These are phyloP conservation scores for cattle (Bos taurus) DNA, from an alignment of 2,113 vertebrate genomes.

Conservation along the genomic window DNA sequence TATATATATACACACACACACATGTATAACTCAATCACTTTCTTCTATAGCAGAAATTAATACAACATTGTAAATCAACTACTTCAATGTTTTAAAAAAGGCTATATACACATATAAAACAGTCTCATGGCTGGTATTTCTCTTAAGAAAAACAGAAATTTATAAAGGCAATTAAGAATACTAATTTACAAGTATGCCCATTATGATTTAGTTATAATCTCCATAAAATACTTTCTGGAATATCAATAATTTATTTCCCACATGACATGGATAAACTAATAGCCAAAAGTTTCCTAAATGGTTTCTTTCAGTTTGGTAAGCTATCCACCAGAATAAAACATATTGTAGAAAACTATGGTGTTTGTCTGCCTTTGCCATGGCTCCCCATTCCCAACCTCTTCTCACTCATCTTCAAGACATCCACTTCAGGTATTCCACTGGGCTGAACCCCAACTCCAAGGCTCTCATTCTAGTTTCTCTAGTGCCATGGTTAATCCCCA, in stretches of 20 bases:
- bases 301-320: neutral
- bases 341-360: neutral
- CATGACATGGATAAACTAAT: neutral
- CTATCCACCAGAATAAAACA: neutral
- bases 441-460: neutral
- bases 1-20: neutral
- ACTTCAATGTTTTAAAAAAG: neutral
- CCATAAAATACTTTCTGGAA: neutral
- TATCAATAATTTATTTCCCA: neutral
- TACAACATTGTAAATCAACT: neutral
- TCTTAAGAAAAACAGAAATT: neutral
- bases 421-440: accelerated
- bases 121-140: neutral
- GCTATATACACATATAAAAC: neutral
- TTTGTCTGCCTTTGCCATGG: neutral
- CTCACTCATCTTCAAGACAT: neutral
- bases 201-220: neutral
- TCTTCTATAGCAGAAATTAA: neutral
- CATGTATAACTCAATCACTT: neutral
- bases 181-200: neutral
- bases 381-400: neutral
- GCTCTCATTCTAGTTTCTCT: neutral
- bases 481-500: accelerated
- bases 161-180: neutral
- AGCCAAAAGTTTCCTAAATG: neutral